Evolutionary conservation across 1,140 invertebrate genomes (phyloP).

Genomic region (Drosophila novamexicana): DNA sequence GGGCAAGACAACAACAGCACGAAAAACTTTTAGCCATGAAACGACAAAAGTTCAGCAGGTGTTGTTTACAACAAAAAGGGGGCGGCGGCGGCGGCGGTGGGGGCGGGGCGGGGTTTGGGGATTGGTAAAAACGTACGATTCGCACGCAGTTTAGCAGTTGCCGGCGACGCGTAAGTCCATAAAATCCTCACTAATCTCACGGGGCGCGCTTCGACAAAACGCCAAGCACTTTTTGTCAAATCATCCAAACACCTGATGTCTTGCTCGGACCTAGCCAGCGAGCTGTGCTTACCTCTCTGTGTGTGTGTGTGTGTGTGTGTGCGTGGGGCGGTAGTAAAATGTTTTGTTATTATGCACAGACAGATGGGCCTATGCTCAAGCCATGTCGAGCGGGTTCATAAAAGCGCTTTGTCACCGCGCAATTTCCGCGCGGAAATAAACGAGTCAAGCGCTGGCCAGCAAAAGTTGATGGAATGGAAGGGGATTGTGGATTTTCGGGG

Average conservation of each 20-base stretch:
- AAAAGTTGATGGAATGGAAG: too few relatives aligned
- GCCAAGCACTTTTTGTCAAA: constrained; percentile 80
- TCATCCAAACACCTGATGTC: constrained; percentile 81
- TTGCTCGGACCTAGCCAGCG: constrained; percentile 55
- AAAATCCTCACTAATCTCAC: constrained; percentile 80
- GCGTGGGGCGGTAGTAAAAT: constrained; percentile 24
- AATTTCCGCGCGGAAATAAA: constrained; percentile 78
- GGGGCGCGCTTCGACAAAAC: constrained; percentile 74
- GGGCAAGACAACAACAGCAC: constrained; percentile 54
- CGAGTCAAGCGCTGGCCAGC: constrained; percentile 24
- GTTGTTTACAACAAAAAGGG: not conserved
- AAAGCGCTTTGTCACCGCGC: constrained; percentile 74
- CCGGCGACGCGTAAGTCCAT: constrained; percentile 73
- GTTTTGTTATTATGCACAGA: constrained; percentile 52
- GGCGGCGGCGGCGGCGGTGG: not conserved
- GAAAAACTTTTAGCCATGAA: constrained; percentile 72
- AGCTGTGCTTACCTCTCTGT: constrained; percentile 8
- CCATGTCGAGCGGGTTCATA: constrained; percentile 66
- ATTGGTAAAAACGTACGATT: constrained; percentile 30
- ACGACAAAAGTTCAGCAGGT: constrained; percentile 76
- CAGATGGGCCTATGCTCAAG: constrained; percentile 46
- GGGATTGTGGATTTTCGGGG: too few relatives aligned
- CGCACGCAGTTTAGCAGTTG: constrained; percentile 65
- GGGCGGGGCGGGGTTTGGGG: not conserved
- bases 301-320: constrained; percentile 9